A percentile compares a stretch with the other conserved stretches of the same genome.
Evolutionary conservation across 2,888 invertebrate genomes (phyloP).

Genomic region (Lasioglossum pauxillum): DNA sequence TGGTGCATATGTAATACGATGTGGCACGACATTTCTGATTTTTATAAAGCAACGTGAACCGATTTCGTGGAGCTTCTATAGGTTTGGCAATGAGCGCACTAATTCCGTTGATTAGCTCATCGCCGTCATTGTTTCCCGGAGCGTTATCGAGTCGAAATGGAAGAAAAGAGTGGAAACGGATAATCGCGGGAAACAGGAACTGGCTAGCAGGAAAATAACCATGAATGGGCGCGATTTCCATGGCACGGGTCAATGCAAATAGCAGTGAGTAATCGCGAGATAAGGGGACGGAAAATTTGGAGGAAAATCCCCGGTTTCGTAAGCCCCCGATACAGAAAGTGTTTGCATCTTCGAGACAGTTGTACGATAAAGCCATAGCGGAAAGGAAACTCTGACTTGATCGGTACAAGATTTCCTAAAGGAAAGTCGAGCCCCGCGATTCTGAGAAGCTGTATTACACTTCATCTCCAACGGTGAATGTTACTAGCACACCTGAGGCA

Average conservation of each 20-base stretch:
- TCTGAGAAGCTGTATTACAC: conserved; percentile 9
- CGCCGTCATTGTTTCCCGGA: neutral
- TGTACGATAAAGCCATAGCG: neutral
- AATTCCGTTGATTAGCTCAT: neutral
- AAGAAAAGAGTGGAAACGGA: neutral
- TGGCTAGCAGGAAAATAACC: neutral
- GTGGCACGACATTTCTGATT: no score
- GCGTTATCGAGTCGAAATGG: conserved; percentile 1
- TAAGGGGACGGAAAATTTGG: conserved; percentile 41
- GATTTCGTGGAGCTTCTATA: neutral
- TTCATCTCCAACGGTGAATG: neutral
- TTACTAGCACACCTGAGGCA: neutral
- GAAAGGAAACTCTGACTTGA: neutral
- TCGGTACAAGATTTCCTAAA: neutral
- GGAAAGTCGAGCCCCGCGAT: neutral
- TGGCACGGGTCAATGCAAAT: neutral
- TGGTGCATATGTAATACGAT: no score
- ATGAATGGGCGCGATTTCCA: neutral
- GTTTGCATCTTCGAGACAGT: neutral
- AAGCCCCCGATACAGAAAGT: neutral
- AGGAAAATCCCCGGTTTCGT: conserved; percentile 16
- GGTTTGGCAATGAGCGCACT: neutral
- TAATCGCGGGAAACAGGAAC: conserved; percentile 4
- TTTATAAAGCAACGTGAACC: no score
- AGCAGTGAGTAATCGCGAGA: conserved; percentile 22